Base-by-base conservation (phyloP, 2,888 invertebrate species). In the Parascotia fuliginaria region DNA sequence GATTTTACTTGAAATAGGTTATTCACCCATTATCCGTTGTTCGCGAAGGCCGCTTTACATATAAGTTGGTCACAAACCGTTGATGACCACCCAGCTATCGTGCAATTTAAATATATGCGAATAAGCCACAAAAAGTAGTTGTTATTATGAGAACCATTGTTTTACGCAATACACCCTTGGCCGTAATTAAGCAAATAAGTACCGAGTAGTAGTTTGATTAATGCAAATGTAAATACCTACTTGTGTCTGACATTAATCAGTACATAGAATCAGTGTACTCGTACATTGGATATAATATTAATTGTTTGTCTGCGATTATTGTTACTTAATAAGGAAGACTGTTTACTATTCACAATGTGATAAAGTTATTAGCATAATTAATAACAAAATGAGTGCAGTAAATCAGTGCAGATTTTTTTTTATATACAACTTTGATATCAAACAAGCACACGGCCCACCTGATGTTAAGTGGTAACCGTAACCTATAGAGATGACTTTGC, bases 31-130 rank as follows among this genome's bases (percentile, higher is more conserved):
- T 55, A 60, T 58, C 64, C 60, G 60, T 60, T 54, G 61, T 60
- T 57, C 63, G 43, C 42, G 61, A 81, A 85, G 85, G 83, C 78
- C 74, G 65, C 55, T 79, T 79, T 76, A 75, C 70, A 61, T 68
- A 69, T 67, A 75, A 66, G 66, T 70, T 66, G 65, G 72, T 73
- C 73, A 75, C 72, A 66, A 76, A 37, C 41, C 58, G 54, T 60
- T 64, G 65, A 58, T 68, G 62, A 61, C 68, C 69, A 73, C 65
- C 67, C 60, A 47, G 43, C 50, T 49, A 71, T 60, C 61, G 49
- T 59, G 57, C 55, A 47, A 58, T 51, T 51, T 60, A 68, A 42
- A 53, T 38, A 34, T 59, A 55, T 49, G 45, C 56, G 55, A 65
- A 65, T 55, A 51, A 55, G 64, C 60, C 56, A 50, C 68, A 68